These are phyloP conservation scores for Tuberolachnus salignus DNA, from an alignment of 2,888 invertebrate genomes.

Conservation along the genomic window DNA sequence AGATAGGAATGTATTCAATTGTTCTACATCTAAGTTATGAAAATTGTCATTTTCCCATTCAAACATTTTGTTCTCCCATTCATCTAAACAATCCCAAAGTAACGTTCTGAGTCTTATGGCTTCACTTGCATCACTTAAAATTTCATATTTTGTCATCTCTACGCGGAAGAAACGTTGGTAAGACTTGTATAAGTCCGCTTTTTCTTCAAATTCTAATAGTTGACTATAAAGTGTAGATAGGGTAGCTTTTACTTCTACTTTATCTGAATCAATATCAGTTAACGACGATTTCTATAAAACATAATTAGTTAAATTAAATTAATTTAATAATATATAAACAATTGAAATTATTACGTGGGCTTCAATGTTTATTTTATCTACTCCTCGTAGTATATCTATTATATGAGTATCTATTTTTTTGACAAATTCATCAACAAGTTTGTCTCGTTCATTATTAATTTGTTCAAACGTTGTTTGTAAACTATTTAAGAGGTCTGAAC, in stretches of 20 bases:
- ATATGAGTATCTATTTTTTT: constrained; percentile 40
- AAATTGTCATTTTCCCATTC: constrained; percentile 66
- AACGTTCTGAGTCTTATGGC: constrained; percentile 80
- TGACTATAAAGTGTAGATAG: constrained; percentile 71
- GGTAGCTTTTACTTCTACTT: constrained; percentile 70
- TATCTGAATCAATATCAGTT: constrained; percentile 74
- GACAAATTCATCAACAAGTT: constrained; percentile 27
- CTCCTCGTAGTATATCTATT: background rate
- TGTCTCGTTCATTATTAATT: constrained; percentile 36
- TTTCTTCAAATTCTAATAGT: constrained; percentile 70
- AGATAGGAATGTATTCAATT: constrained; percentile 71
- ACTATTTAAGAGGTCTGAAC: background rate
- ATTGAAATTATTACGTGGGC: constrained; percentile 28
- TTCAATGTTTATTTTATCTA: constrained; percentile 37
- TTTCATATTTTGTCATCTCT: constrained; percentile 81
- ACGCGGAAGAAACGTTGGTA: constrained; percentile 73
- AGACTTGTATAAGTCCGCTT: constrained; percentile 75
- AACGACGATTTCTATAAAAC: constrained; percentile 73
- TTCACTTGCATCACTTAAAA: constrained; percentile 78
- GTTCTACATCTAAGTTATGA: constrained; percentile 73
- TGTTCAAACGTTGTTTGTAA: constrained; percentile 35
- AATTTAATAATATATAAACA: background rate
- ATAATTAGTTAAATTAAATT: constrained; percentile 57
- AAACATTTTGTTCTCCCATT: constrained; percentile 68
- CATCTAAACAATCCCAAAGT: constrained; percentile 76